Conservation (phyloP, 2,113 vertebrate genomes). For the Cyprinodon variegatus region DNA sequence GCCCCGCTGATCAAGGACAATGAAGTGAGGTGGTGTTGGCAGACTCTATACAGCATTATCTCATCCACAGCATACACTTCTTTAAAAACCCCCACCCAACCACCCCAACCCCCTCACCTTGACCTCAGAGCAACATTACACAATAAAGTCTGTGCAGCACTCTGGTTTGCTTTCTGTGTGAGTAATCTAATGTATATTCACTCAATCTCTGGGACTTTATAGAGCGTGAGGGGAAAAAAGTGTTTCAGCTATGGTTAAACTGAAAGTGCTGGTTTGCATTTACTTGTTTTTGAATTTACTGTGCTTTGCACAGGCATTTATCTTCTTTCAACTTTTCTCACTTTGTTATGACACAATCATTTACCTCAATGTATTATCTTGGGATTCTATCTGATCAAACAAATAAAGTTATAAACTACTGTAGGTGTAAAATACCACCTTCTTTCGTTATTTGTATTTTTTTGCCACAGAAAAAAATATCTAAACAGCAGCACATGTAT, state of each 20-base stretch:
- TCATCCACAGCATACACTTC: constrained; percentile 60
- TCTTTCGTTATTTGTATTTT: too few species aligned
- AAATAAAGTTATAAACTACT: too few species aligned
- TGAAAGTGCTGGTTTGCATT: background rate
- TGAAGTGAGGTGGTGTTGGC: constrained; percentile 73
- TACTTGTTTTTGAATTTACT: background rate
- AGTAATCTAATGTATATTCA: constrained; percentile 17
- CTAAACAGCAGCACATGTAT: too few species aligned
- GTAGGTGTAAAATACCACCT: too few species aligned
- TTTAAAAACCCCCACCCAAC: constrained; percentile 40
- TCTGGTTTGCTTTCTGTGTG: constrained; percentile 12
- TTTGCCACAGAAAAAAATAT: too few species aligned
- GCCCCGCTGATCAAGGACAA: constrained; percentile 74
- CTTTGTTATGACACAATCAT: background rate
- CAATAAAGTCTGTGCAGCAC: constrained; percentile 34
- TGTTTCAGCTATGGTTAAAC: background rate
- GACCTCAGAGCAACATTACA: constrained; percentile 55
- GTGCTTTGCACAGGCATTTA: background rate
- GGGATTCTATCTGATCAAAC: too few species aligned
- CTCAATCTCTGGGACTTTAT: constrained; percentile 6
- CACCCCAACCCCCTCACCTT: constrained; percentile 23
- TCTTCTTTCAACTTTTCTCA: background rate
- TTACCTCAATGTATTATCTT: background rate
- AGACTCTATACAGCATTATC: constrained; percentile 71
- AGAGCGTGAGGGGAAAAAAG: background rate